Evolutionary conservation across 2,888 invertebrate species (phyloP).

Genomic region (Heliconius charithonia): DNA sequence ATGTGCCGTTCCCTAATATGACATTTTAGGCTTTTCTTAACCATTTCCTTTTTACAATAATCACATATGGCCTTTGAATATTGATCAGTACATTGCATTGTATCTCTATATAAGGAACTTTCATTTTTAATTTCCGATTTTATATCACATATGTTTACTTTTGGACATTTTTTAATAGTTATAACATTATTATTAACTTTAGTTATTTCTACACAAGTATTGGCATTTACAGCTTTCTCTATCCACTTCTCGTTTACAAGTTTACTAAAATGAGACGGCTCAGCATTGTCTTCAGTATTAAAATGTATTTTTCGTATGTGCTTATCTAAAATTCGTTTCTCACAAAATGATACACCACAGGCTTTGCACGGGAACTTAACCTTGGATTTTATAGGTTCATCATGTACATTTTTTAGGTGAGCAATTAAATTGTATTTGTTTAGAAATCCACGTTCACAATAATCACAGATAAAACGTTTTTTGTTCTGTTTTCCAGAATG

Average conservation of each 20-base stretch:
- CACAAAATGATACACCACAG: slow-evolving; percentile 61
- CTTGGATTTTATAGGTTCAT: slow-evolving; percentile 51
- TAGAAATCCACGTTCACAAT: slow-evolving; percentile 63
- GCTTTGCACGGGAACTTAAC: slow-evolving; percentile 59
- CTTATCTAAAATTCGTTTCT: slow-evolving; percentile 62
- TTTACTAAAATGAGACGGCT: slow-evolving; percentile 53
- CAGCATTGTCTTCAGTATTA: slow-evolving; percentile 52
- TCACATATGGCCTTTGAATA: slow-evolving; percentile 69
- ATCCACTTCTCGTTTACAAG: slow-evolving; percentile 69
- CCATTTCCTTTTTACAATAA: slow-evolving; percentile 72
- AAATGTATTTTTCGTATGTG: slow-evolving; percentile 67
- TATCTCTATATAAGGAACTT: slow-evolving; percentile 44
- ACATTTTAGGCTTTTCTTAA: slow-evolving; percentile 67
- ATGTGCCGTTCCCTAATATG: slow-evolving; percentile 70
- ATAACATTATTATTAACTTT: slow-evolving; percentile 67
- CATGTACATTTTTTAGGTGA: slow-evolving; percentile 63
- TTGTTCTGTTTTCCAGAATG: slow-evolving; percentile 26
- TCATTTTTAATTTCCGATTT: slow-evolving; percentile 30
- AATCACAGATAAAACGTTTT: slow-evolving; percentile 60
- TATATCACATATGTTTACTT: slow-evolving; percentile 38
- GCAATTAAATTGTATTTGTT: slow-evolving; percentile 63
- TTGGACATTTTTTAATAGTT: slow-evolving; percentile 58
- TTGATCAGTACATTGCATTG: slow-evolving; percentile 48
- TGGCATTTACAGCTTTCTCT: slow-evolving; percentile 58
- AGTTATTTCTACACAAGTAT: slow-evolving; percentile 66